phyloP scores from a whole-genome alignment of 2,113 vertebrate species.

The Coturnix japonica region DNA sequence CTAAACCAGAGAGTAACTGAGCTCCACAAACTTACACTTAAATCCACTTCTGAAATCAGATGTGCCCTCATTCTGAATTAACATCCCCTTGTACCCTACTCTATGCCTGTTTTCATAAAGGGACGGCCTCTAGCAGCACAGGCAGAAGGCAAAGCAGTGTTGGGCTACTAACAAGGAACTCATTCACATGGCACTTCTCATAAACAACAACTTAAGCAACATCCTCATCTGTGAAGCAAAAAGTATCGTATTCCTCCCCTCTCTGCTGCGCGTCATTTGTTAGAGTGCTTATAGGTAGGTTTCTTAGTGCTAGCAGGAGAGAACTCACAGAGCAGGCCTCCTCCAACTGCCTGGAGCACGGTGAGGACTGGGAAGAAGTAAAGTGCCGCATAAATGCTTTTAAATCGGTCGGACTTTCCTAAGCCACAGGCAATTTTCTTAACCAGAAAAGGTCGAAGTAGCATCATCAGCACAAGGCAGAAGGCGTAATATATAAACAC shows the following conservation, averaged over 20 bases:
- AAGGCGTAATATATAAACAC: slow-evolving; percentile 97
- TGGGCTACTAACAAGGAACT: neutral
- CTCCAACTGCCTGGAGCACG: slow-evolving; percentile 94
- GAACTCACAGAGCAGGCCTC: slow-evolving; percentile 93
- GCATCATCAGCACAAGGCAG: slow-evolving; percentile 96
- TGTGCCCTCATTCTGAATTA: neutral
- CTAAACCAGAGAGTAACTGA: neutral
- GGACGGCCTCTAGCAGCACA: neutral
- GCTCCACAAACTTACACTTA: neutral
- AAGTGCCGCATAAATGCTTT: slow-evolving; percentile 95
- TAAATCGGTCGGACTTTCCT: slow-evolving; percentile 94
- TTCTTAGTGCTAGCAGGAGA: neutral
- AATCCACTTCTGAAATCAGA: neutral
- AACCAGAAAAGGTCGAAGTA: slow-evolving; percentile 94
- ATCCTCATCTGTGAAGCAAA: neutral
- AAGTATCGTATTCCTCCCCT: neutral
- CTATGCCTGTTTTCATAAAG: neutral
- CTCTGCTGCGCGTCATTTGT: neutral
- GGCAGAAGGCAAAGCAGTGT: neutral
- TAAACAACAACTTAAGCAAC: neutral
- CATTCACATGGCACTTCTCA: neutral
- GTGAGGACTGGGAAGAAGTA: slow-evolving; percentile 98
- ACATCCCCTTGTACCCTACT: neutral
- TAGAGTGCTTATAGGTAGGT: accelerated
- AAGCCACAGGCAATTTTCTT: slow-evolving; percentile 97